Evolutionary conservation across 2,113 vertebrate species (phyloP).

Genomic region (Oenanthe oenanthe): DNA sequence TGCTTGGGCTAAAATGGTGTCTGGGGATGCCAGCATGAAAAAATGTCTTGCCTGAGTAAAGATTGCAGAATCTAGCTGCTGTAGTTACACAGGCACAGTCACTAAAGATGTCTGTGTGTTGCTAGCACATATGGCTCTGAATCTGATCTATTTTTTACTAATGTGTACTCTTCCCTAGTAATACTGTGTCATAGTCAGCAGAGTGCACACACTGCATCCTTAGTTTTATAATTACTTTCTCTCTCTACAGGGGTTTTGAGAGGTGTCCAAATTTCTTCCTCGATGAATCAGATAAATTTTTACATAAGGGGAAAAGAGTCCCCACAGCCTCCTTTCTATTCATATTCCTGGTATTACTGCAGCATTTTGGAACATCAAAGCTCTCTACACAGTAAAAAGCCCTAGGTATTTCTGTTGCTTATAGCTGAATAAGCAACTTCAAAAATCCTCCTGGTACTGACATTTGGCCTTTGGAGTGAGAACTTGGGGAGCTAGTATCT

Average conservation of each 20-base stretch:
- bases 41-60: background rate
- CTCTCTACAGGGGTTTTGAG: background rate
- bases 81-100: background rate
- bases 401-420: background rate
- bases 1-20: background rate
- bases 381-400: background rate
- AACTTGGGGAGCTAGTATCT: background rate
- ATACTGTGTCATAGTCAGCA: background rate
- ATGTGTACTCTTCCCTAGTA: background rate
- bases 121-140: background rate
- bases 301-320: background rate
- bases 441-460: background rate
- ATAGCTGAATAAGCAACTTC: background rate
- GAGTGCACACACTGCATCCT: background rate
- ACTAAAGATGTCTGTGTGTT: background rate
- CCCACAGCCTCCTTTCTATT: background rate
- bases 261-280: background rate
- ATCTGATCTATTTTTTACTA: conserved; percentile 18
- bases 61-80: background rate
- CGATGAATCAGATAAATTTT: conserved; percentile 17
- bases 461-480: background rate
- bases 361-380: conserved; percentile 18
- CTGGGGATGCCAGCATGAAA: background rate
- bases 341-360: background rate
- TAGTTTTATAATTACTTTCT: conserved; percentile 31